Conservation (phyloP, 2,888 invertebrate species). For the Syrista parreyssii region DNA sequence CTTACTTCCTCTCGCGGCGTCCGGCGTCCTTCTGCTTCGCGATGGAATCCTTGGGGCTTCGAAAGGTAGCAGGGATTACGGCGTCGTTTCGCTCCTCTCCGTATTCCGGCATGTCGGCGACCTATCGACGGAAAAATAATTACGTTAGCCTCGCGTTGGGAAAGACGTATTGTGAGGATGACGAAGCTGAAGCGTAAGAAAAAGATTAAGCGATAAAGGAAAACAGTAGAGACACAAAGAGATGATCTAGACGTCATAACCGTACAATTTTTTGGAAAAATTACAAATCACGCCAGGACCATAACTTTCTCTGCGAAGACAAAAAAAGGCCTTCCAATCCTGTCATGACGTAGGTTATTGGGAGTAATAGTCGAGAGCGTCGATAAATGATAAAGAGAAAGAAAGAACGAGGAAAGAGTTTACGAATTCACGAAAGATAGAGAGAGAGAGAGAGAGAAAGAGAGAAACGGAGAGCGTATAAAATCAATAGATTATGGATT, state of each 20-base stretch:
- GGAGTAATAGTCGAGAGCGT: not conserved
- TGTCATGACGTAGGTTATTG: not conserved
- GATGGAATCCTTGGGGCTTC: not conserved
- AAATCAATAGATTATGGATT: slow-evolving; percentile 1
- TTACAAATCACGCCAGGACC: not conserved
- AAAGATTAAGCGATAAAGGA: not conserved
- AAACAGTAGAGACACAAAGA: not conserved
- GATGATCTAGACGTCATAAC: not conserved
- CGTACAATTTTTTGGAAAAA: not conserved
- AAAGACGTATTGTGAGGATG: not conserved
- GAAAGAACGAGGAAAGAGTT: not conserved
- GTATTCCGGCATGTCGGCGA: not conserved
- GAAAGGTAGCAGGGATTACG: not conserved
- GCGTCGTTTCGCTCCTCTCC: not conserved
- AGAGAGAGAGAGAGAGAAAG: too few relatives aligned
- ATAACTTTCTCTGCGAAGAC: not conserved
- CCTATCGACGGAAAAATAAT: not conserved
- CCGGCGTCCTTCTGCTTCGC: slow-evolving; percentile 18
- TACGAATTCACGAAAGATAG: too few relatives aligned
- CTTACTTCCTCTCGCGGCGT: slow-evolving; percentile 21
- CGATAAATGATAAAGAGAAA: not conserved
- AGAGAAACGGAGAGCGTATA: not conserved
- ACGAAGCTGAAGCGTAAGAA: not conserved
- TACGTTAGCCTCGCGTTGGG: not conserved
- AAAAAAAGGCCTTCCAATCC: not conserved